Evolutionary conservation across 2,888 invertebrate species (phyloP).

Genomic region (Cerastoderma edule): DNA sequence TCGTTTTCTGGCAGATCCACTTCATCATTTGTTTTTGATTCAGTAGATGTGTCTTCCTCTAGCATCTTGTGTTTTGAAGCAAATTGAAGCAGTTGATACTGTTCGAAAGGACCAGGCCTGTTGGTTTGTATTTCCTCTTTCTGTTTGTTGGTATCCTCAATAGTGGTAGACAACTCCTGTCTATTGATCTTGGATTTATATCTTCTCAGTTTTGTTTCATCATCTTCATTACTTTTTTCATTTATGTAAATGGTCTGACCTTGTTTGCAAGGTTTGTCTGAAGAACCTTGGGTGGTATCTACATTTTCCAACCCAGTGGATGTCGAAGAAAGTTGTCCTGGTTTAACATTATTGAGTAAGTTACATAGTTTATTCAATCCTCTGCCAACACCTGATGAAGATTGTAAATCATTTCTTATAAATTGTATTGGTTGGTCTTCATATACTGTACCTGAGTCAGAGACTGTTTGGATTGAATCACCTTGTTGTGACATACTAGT

Average conservation of each 20-base stretch:
- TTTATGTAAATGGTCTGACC: background rate
- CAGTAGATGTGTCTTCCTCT: background rate
- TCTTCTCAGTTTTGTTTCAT: slow-evolving; percentile 18
- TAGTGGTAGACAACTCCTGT: background rate
- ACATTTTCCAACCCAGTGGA: background rate
- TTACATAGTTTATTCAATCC: slow-evolving; percentile 8
- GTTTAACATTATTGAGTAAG: background rate
- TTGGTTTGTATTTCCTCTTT: background rate
- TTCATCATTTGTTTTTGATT: too few species aligned
- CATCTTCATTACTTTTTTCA: slow-evolving; percentile 10
- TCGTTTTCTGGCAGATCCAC: too few species aligned
- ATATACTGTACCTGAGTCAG: slow-evolving; percentile 12
- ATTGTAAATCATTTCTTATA: slow-evolving; percentile 15
- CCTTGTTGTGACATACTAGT: background rate
- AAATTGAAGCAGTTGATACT: slow-evolving; percentile 10
- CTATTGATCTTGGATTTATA: slow-evolving; percentile 4
- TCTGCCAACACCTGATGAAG: slow-evolving; percentile 11
- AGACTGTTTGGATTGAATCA: background rate
- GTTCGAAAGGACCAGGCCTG: background rate
- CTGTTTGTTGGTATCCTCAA: background rate
- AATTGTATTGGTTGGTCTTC: slow-evolving; percentile 12
- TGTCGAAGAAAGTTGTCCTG: background rate
- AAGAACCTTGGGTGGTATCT: background rate
- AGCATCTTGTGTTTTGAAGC: background rate
- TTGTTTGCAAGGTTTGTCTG: background rate